Conservation (phyloP, 2,797 vertebrate species). For the Myiotriccus ornatus region DNA sequence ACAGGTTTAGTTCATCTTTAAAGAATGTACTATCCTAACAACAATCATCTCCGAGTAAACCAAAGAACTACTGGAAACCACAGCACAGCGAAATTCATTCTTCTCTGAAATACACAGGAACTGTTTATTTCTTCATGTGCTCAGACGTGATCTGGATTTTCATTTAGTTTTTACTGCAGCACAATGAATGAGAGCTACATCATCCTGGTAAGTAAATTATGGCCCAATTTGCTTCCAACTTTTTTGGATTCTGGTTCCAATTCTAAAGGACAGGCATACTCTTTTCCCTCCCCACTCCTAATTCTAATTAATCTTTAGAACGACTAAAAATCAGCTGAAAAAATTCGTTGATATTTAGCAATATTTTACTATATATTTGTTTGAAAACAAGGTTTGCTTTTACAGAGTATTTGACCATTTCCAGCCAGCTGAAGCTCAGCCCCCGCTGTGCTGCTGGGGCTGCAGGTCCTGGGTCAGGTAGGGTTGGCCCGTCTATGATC, state of each 20-base stretch:
- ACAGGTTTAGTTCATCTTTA: slow-evolving; percentile 24
- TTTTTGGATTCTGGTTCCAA: background rate
- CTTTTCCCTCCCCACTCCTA: background rate
- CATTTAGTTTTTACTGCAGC: slow-evolving; percentile 58
- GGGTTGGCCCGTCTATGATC: background rate
- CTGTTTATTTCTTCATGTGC: slow-evolving; percentile 70
- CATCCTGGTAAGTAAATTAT: slow-evolving; percentile 70
- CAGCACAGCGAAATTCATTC: slow-evolving; percentile 53
- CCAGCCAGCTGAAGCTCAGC: background rate
- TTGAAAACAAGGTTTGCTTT: background rate
- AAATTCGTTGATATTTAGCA: background rate
- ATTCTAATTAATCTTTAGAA: background rate
- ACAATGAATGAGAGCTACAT: slow-evolving; percentile 47
- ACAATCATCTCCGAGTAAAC: slow-evolving; percentile 38
- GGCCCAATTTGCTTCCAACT: background rate
- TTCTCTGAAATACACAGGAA: slow-evolving; percentile 61
- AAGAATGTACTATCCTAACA: slow-evolving; percentile 52
- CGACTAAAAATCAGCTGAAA: background rate
- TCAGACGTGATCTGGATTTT: slow-evolving; percentile 72
- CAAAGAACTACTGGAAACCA: slow-evolving; percentile 37
- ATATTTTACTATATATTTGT: background rate
- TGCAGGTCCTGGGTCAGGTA: background rate
- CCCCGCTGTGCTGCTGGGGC: background rate
- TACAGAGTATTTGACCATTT: background rate
- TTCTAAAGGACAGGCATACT: background rate